Percentiles rank a stretch among this genome's conserved stretches.
Conservation (phyloP, 1,140 invertebrate genomes). For the Ylistrum balloti region DNA sequence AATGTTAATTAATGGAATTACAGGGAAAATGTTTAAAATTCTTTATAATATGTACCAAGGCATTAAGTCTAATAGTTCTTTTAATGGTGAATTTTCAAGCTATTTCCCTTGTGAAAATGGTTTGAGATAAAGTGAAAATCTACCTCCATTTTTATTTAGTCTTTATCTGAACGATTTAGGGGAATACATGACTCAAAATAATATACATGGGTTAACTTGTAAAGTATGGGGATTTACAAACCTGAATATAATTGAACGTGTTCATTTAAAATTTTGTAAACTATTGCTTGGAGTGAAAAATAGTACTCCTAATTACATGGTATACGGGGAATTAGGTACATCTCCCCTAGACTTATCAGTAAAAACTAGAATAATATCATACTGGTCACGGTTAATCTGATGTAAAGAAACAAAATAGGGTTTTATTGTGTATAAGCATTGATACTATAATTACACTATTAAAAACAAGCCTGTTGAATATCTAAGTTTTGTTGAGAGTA, state of each 20-base stretch:
- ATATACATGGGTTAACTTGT: constrained; percentile 41
- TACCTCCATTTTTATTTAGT: no score
- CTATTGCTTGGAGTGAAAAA: no score
- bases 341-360: constrained; percentile 22
- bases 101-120: no score
- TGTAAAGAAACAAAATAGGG: not conserved
- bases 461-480: not conserved
- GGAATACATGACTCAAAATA: not conserved
- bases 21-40: constrained; percentile 55
- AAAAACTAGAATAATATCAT: constrained; percentile 46
- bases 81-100: not conserved
- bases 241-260: no score
- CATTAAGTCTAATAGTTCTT: constrained; percentile 48
- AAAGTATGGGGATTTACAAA: constrained; percentile 48
- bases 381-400: constrained; percentile 43
- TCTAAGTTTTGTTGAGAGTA: constrained; percentile 41
- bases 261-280: no score
- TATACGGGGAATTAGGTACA: no score
- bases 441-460: not conserved
- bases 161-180: constrained; percentile 63
- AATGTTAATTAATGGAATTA: constrained; percentile 52
- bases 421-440: constrained; percentile 14
- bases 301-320: no score
- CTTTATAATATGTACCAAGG: constrained; percentile 59
- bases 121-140: no score